Percentiles rank a stretch among this genome's conserved stretches.
Conservation (phyloP, 2,113 vertebrate species). For the Stegastes partitus region DNA sequence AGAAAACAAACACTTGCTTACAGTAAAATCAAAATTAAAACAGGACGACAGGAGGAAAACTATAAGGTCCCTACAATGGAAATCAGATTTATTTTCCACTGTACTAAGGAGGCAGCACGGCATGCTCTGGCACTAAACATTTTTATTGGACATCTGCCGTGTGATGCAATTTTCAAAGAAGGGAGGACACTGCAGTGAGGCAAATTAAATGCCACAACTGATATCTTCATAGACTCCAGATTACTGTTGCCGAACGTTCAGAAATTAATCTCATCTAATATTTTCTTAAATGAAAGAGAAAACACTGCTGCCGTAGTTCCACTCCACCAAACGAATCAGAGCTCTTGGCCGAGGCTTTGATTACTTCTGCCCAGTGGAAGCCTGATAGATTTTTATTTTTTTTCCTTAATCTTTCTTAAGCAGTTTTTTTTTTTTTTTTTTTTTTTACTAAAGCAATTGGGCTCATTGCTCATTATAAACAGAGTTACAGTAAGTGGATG, state of each 20-base stretch:
- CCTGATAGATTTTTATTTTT: constrained; percentile 21
- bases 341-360: background rate
- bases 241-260: background rate
- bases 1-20: no score
- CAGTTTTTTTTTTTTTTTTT: background rate
- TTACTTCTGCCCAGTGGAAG: constrained; percentile 17
- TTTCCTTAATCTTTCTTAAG: no score
- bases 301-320: constrained; percentile 10
- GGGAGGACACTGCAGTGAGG: background rate
- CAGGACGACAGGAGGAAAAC: no score
- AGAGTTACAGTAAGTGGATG: constrained; percentile 6
- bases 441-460: constrained; percentile 2
- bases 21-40: no score
- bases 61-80: no score
- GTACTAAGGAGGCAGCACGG: no score
- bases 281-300: background rate
- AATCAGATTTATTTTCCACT: no score
- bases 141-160: background rate
- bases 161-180: background rate
- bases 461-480: constrained; percentile 18
- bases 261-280: constrained; percentile 15
- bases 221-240: constrained; percentile 6
- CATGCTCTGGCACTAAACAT: no score
- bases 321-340: constrained; percentile 4
- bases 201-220: background rate